These are phyloP conservation scores for Hetaerina titia DNA, from an alignment of 2,888 invertebrate species.

Conservation along the genomic window DNA sequence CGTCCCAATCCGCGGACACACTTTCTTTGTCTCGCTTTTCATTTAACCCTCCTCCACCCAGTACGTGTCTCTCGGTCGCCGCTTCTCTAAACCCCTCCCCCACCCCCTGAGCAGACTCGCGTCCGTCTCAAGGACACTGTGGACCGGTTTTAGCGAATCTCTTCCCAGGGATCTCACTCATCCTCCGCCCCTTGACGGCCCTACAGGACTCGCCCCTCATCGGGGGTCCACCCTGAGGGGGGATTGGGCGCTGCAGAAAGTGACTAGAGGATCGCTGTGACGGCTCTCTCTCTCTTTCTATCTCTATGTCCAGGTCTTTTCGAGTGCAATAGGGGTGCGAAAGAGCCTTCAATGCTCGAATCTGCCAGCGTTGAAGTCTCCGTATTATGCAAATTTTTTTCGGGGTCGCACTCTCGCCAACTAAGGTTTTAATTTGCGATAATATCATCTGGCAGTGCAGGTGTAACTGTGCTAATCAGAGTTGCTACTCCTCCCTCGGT, in stretches of 20 bases:
- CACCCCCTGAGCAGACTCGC: background rate
- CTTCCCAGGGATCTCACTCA: conserved; percentile 5
- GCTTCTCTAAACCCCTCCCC: background rate
- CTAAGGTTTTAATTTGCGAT: too few species aligned
- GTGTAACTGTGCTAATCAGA: too few species aligned
- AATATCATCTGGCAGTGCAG: too few species aligned
- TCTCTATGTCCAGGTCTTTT: background rate
- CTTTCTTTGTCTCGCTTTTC: conserved; percentile 45
- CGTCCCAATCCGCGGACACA: conserved; percentile 64
- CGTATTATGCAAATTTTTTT: background rate
- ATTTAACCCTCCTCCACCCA: background rate
- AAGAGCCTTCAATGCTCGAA: background rate
- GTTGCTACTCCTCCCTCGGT: too few species aligned
- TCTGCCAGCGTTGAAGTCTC: background rate
- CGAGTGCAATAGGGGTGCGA: background rate
- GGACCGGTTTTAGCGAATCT: conserved; percentile 63
- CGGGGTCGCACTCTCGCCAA: too few species aligned
- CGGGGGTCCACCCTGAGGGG: conserved; percentile 28
- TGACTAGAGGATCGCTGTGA: background rate
- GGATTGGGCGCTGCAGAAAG: background rate
- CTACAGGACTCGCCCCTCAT: background rate
- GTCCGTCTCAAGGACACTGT: conserved; percentile 63
- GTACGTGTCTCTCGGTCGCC: conserved; percentile 12
- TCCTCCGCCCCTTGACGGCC: background rate
- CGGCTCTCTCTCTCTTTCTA: background rate